Conservation (phyloP, 2,888 invertebrate species). For the Smittia sp. region DNA sequence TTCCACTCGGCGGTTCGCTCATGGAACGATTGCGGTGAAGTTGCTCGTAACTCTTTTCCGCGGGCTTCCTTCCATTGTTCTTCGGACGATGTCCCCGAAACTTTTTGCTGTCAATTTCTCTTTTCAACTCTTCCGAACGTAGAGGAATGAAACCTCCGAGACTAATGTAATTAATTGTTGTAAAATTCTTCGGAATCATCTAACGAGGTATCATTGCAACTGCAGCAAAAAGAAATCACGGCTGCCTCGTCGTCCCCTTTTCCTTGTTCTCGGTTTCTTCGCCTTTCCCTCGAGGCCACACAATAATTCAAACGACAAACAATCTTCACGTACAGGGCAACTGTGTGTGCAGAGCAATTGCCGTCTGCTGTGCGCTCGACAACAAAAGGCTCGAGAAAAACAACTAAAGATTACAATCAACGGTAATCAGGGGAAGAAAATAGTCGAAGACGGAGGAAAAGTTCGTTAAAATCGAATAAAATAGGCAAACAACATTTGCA, state of each 20-base stretch:
- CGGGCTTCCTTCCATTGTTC: slow-evolving; percentile 40
- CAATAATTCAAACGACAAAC: slow-evolving; percentile 41
- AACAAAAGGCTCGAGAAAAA: slow-evolving; percentile 24
- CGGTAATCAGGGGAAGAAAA: slow-evolving; percentile 38
- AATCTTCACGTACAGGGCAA: slow-evolving; percentile 27
- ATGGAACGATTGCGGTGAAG: slow-evolving; percentile 29
- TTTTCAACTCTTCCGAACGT: not conserved
- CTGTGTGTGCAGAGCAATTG: slow-evolving; percentile 19
- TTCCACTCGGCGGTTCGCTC: slow-evolving; percentile 40
- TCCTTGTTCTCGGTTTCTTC: not conserved
- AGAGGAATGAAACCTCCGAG: slow-evolving; percentile 35
- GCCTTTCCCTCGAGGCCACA: not conserved
- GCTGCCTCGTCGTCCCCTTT: slow-evolving; percentile 5
- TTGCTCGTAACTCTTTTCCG: slow-evolving; percentile 28
- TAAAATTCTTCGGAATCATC: slow-evolving; percentile 21
- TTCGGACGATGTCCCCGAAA: not conserved
- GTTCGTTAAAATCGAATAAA: slow-evolving; percentile 40
- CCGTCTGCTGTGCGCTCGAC: slow-evolving; percentile 16
- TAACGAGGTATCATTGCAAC: not conserved
- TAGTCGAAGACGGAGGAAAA: slow-evolving; percentile 29
- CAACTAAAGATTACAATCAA: slow-evolving; percentile 37
- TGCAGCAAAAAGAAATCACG: not conserved
- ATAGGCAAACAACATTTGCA: slow-evolving; percentile 27
- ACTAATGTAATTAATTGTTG: slow-evolving; percentile 41
- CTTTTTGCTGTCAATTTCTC: not conserved